These are phyloP conservation scores for Helicolenus hilgendorfi DNA, from an alignment of 2,797 vertebrate species.

Conservation along the genomic window DNA sequence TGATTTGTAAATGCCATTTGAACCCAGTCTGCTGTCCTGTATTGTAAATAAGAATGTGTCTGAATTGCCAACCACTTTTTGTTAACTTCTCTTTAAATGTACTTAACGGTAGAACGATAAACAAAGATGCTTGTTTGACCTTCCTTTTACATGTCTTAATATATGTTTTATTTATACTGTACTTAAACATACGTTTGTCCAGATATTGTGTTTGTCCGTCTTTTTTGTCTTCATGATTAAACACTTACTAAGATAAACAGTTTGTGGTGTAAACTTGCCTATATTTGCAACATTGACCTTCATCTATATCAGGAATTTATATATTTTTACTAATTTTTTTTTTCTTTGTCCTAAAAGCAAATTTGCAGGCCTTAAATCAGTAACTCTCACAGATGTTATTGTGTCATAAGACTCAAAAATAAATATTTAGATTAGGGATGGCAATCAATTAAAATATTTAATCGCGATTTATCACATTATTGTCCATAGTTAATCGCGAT, in stretches of 20 bases:
- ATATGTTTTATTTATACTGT: slow-evolving; percentile 83
- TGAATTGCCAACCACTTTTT: slow-evolving; percentile 41
- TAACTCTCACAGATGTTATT: not conserved
- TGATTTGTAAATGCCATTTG: slow-evolving; percentile 18
- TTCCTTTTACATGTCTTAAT: slow-evolving; percentile 70
- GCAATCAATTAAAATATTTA: no score
- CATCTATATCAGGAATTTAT: not conserved
- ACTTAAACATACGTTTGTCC: slow-evolving; percentile 47
- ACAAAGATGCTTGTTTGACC: slow-evolving; percentile 55
- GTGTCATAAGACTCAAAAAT: not conserved
- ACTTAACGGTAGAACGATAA: slow-evolving; percentile 56
- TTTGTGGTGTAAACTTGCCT: not conserved
- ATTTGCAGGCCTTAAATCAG: not conserved
- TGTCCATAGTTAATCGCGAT: no score
- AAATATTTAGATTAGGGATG: not conserved
- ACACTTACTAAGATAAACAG: slow-evolving; percentile 58
- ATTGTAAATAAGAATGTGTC: slow-evolving; percentile 76
- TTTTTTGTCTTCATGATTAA: slow-evolving; percentile 82
- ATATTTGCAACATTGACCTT: not conserved
- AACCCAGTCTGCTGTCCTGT: slow-evolving; percentile 37
- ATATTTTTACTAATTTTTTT: not conserved
- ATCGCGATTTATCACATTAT: no score
- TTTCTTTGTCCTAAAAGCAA: not conserved
- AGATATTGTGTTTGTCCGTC: slow-evolving; percentile 62
- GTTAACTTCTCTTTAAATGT: slow-evolving; percentile 58